Evolutionary conservation across 2,797 vertebrate genomes (phyloP), one percentile per base, ranked within the genome.

Genomic region (Channa striata): DNA sequence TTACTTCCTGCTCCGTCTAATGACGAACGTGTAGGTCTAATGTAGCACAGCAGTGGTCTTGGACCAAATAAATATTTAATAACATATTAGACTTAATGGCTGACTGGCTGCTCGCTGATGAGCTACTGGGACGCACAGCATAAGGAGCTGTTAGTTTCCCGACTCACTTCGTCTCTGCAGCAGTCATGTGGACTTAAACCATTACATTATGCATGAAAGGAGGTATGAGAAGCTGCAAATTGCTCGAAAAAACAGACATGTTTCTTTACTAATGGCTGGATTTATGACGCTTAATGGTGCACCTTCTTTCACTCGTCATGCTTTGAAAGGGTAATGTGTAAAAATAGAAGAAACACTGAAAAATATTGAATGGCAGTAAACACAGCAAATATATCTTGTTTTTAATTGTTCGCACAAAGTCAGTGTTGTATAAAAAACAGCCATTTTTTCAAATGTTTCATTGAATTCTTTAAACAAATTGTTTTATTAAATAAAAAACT

Each of bases 51-150:
- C 84, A 59, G 83, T 60, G 67, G 80, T 68, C 65, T 62, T 62
- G 78, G 68, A 84, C 78, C 82, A 87, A 78, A 92, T 93, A 86
- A 89, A 92, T 92, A 91, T 93, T 92, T 91, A 87, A 93, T 86
- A 81, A 82, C 82, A 60, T 78, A 91, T 90, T 86, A 86, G 59
- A 76, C 85, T 84, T 88, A 88, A 90, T 88, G 87, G 87, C 82
- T 80, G 83, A 86, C 78, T 83, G 78, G 77, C 80, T 82, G 82
- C 84, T 84, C 72, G 2, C 80, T 91, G 91, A 90, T 78, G 86
- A 90, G 84, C 77, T 43, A 39, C 59, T 63, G 84, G 60, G 81
- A 85, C 44, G 39, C 50, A 39, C 16, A 49, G 76, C 71, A 61
- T 89, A 89, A 92, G 76, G 80, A 91, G 85, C 81, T 39, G 70